phyloP scores from a whole-genome alignment of 2,113 vertebrate species.

The Pheucticus melanocephalus region DNA sequence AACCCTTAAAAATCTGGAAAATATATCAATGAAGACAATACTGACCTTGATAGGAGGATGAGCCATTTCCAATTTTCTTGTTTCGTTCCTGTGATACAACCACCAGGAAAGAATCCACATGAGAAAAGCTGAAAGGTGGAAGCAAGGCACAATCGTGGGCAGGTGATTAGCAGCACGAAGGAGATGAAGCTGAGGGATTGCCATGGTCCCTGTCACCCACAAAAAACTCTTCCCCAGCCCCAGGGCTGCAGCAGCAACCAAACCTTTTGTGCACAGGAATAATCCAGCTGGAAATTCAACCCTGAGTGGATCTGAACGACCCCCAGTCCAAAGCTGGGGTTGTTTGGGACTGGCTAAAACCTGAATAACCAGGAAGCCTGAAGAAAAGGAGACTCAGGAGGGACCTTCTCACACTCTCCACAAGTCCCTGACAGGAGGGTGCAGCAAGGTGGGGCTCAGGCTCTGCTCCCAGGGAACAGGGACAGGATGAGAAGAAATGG shows the following conservation, averaged over 20 bases:
- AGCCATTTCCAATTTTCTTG: background rate
- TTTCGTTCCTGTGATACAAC: background rate
- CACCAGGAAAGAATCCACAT: background rate
- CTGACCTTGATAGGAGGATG: background rate
- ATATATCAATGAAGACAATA: background rate
- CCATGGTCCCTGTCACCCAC: background rate
- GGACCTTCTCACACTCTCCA: background rate
- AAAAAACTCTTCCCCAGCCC: background rate
- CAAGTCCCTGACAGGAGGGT: background rate
- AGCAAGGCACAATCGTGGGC: background rate
- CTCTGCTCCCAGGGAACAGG: background rate
- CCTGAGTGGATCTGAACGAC: background rate
- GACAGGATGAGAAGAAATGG: background rate
- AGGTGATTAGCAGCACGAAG: background rate
- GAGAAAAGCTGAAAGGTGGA: background rate
- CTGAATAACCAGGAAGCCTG: background rate
- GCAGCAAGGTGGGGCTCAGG: rapidly evolving
- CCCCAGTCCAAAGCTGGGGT: background rate
- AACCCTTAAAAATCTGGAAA: background rate
- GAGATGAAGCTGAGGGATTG: background rate
- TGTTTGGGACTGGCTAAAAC: background rate
- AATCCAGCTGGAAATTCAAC: background rate
- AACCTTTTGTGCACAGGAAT: background rate
- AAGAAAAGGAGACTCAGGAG: background rate
- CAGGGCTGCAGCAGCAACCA: background rate